A percentile compares a stretch with the other conserved stretches of the same genome.
phyloP scores from a whole-genome alignment of 2,888 invertebrate genomes.

The Folsomia manolachei region DNA sequence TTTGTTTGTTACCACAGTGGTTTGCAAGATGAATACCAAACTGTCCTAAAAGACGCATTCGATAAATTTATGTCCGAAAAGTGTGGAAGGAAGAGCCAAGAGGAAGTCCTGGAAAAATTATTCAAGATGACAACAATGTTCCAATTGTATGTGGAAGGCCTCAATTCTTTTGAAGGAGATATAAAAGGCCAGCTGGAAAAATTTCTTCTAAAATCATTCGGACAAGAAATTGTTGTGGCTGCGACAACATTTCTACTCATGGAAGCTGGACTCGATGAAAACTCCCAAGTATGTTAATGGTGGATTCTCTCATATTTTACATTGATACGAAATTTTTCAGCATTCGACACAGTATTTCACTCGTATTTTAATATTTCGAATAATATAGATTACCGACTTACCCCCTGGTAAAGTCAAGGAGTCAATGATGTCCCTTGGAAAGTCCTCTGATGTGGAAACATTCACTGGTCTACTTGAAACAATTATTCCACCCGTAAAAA shows the following conservation, averaged over 20 bases:
- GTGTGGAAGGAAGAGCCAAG: conserved; percentile 67
- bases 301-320: background rate
- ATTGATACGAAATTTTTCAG: too few species aligned
- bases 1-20: conserved; percentile 42
- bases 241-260: conserved; percentile 37
- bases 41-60: conserved; percentile 57
- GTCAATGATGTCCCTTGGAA: conserved; percentile 31
- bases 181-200: conserved; percentile 70
- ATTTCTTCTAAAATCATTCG: conserved; percentile 79
- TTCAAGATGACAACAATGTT: conserved; percentile 72
- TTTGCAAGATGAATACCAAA: conserved; percentile 65
- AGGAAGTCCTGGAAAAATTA: conserved; percentile 77
- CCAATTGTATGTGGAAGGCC: conserved; percentile 75
- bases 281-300: conserved; percentile 23
- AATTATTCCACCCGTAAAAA: conserved; percentile 39
- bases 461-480: conserved; percentile 29
- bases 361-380: background rate
- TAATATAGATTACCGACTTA: conserved; percentile 27
- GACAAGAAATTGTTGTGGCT: conserved; percentile 64
- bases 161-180: conserved; percentile 57
- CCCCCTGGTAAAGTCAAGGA: conserved; percentile 33
- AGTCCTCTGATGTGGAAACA: conserved; percentile 23
- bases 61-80: conserved; percentile 49
- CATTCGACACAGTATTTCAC: too few species aligned
- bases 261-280: conserved; percentile 42